These are phyloP conservation scores for Dendrolimus kikuchii DNA, from an alignment of 1,140 invertebrate genomes.

Conservation along the genomic window DNA sequence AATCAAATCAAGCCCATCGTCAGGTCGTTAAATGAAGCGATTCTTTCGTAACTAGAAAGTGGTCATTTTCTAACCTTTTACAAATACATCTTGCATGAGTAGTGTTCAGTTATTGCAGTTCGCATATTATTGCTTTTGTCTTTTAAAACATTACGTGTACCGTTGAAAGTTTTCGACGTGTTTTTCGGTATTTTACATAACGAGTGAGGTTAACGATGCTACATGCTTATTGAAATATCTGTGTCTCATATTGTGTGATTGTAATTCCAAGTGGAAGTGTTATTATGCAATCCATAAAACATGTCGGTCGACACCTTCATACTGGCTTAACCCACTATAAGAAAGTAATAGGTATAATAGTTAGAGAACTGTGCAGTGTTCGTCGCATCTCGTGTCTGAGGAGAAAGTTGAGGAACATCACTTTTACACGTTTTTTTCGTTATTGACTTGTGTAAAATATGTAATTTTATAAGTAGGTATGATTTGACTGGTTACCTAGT, in stretches of 20 bases:
- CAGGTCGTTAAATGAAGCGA: conserved; percentile 40
- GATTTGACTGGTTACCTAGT: too few species aligned
- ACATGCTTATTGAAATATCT: conserved; percentile 6
- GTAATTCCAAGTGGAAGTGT: conserved; percentile 12
- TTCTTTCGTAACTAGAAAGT: conserved; percentile 64
- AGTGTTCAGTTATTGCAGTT: too few species aligned
- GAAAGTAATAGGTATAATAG: conserved; percentile 16
- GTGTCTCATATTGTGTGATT: conserved; percentile 2
- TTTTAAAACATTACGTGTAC: too few species aligned
- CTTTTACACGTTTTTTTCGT: background rate
- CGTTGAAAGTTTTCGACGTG: too few species aligned
- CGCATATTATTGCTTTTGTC: too few species aligned
- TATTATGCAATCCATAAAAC: conserved; percentile 13
- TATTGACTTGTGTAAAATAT: too few species aligned
- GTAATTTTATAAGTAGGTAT: too few species aligned
- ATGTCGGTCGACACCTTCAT: background rate
- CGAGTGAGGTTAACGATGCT: background rate
- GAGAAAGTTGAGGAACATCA: conserved; percentile 22
- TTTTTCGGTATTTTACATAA: too few species aligned
- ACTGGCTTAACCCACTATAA: conserved; percentile 6
- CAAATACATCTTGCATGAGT: background rate
- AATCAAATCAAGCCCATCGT: conserved; percentile 35
- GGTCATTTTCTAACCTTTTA: conserved; percentile 13
- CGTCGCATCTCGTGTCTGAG: conserved; percentile 22
- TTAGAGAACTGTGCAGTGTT: conserved; percentile 6